phyloP scores from a whole-genome alignment of 2,888 invertebrate species.

The Eristalis arbustorum region DNA sequence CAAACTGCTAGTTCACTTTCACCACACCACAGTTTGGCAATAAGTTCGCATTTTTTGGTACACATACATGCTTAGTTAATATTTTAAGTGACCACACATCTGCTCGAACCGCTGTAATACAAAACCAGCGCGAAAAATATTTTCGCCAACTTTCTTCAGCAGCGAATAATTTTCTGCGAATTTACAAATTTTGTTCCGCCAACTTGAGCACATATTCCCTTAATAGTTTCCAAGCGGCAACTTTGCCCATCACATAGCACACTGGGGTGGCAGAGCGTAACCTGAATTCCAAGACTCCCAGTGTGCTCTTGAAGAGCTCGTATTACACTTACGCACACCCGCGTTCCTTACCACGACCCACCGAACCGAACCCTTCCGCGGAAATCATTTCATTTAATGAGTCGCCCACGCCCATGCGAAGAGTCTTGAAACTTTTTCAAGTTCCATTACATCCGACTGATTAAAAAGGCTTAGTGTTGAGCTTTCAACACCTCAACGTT shows the following conservation, averaged over 20 bases:
- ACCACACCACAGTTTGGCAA: no score
- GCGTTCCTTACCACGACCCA: background rate
- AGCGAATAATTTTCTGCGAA: background rate
- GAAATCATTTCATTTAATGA: background rate
- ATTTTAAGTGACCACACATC: no score
- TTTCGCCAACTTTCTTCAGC: background rate
- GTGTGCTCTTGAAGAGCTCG: background rate
- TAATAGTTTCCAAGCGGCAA: background rate
- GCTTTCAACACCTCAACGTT: background rate
- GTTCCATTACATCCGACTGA: background rate
- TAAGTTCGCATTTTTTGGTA: no score
- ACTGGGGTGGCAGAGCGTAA: background rate
- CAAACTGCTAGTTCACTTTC: no score
- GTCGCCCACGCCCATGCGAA: background rate
- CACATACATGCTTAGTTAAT: no score
- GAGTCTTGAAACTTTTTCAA: background rate
- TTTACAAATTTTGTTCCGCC: background rate
- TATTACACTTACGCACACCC: background rate
- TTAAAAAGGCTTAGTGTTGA: background rate
- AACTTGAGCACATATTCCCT: background rate
- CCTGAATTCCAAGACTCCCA: background rate
- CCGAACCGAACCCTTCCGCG: background rate
- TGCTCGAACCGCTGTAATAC: no score
- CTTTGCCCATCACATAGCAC: background rate
- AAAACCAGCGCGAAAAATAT: background rate